phyloP scores from a whole-genome alignment of 2,888 invertebrate genomes.

The Troglohyphantes excavatus region DNA sequence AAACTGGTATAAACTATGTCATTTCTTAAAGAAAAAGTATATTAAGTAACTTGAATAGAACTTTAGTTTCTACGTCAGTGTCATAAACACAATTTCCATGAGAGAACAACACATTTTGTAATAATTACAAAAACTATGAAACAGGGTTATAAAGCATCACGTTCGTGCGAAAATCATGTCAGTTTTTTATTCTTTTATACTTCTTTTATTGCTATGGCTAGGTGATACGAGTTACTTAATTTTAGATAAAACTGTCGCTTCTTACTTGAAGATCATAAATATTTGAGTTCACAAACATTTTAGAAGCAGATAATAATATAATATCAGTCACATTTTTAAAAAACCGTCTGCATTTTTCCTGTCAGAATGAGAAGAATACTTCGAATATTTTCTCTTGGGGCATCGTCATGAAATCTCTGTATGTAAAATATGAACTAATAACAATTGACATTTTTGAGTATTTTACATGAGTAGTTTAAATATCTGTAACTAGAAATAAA shows the following conservation, averaged over 20 bases:
- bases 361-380: too few species aligned
- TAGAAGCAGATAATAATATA: too few species aligned
- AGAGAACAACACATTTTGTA: conserved; percentile 4
- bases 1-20: too few species aligned
- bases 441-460: background rate
- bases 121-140: background rate
- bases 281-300: background rate
- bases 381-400: too few species aligned
- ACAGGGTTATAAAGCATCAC: background rate
- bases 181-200: background rate
- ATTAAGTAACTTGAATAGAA: background rate
- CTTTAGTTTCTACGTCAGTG: background rate
- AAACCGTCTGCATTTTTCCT: too few species aligned
- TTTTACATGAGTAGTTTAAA: conserved; percentile 1
- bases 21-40: too few species aligned
- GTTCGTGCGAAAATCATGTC: background rate
- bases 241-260: background rate
- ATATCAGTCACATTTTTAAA: too few species aligned
- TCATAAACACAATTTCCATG: background rate
- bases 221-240: background rate
- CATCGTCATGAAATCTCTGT: background rate
- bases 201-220: background rate
- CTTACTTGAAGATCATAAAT: background rate
- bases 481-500: too few species aligned
- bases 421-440: background rate